phyloP scores from a whole-genome alignment of 2,113 vertebrate genomes.

The Cyprinus carpio region DNA sequence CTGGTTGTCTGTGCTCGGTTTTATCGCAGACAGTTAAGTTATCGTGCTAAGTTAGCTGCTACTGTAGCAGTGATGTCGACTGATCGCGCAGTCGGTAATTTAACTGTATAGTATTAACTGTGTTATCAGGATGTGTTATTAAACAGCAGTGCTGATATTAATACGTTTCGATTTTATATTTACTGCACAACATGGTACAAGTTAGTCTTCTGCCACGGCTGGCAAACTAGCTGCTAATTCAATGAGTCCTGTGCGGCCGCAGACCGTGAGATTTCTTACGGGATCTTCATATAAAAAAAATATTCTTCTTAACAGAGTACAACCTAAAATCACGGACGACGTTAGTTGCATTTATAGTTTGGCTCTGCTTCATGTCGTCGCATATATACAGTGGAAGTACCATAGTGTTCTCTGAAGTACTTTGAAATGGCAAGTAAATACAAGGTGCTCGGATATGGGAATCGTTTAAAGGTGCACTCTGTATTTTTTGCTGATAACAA shows the following conservation, averaged over 20 bases:
- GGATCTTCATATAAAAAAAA: neutral
- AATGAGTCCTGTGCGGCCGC: neutral
- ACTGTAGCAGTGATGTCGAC: neutral
- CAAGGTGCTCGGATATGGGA: neutral
- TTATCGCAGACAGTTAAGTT: neutral
- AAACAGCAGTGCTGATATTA: neutral
- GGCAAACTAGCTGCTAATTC: neutral
- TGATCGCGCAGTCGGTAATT: neutral
- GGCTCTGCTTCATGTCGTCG: neutral
- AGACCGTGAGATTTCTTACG: neutral
- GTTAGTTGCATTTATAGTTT: no score
- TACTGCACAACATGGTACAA: neutral
- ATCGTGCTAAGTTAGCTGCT: constrained; percentile 19
- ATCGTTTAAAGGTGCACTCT: neutral
- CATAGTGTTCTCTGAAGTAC: neutral
- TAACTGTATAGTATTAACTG: no score
- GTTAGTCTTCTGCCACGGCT: neutral
- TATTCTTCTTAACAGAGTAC: neutral
- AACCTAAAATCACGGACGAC: neutral
- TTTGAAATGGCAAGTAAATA: no score
- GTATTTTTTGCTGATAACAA: neutral
- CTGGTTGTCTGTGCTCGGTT: neutral
- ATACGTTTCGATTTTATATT: neutral
- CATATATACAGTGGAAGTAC: neutral
- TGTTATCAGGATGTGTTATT: neutral